phyloP scores from a whole-genome alignment of 1,140 invertebrate species.

The Chymomyza costata region DNA sequence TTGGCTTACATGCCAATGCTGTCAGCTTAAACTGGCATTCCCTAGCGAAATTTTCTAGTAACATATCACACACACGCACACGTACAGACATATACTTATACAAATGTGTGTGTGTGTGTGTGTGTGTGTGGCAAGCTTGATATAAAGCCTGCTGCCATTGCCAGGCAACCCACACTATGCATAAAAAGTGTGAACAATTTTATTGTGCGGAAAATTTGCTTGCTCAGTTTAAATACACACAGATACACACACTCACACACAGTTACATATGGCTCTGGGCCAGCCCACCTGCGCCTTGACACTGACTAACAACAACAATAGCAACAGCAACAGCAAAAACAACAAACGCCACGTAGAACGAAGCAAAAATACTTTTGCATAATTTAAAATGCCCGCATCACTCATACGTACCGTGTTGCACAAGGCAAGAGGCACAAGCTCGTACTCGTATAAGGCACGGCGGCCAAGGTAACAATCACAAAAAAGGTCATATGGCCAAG shows the following conservation, averaged over 20 bases:
- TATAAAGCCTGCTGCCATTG: constrained; percentile 13
- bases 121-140: not conserved
- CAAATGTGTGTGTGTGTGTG: not conserved
- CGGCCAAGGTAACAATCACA: constrained; percentile 61
- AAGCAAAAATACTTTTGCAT: constrained; percentile 52
- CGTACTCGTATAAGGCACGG: no score
- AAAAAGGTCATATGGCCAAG: constrained; percentile 32
- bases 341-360: constrained; percentile 26
- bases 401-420: constrained; percentile 39
- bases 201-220: constrained; percentile 63
- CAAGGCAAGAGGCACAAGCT: no score
- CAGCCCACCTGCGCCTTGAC: no score
- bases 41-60: no score
- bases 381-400: constrained; percentile 49
- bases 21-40: no score
- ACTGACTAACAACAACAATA: no score
- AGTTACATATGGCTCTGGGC: no score
- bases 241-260: not conserved
- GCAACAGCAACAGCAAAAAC: no score
- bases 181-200: constrained; percentile 62
- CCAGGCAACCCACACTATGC: constrained; percentile 7
- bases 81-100: no score
- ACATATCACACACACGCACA: no score
- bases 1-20: no score
- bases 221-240: constrained; percentile 22